These are phyloP conservation scores for Bombus affinis DNA, from an alignment of 1,140 invertebrate genomes.

Conservation along the genomic window DNA sequence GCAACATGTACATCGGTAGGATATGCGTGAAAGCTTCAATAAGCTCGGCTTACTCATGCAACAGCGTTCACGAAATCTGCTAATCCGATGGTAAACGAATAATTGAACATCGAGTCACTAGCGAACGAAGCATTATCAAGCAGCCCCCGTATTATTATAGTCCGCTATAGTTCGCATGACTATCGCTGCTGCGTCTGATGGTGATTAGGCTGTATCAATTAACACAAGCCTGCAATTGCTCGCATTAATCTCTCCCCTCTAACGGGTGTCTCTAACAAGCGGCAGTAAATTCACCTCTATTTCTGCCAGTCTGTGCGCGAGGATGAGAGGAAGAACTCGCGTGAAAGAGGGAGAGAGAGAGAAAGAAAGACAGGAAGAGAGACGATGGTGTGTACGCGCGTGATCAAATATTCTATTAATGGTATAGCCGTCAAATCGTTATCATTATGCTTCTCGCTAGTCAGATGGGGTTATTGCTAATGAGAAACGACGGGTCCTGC, in stretches of 20 bases:
- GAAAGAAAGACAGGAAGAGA: background rate
- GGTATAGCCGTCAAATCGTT: slow-evolving; percentile 65
- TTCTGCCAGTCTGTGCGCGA: slow-evolving; percentile 34
- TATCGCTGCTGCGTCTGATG: slow-evolving; percentile 64
- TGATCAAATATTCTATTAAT: slow-evolving; percentile 71
- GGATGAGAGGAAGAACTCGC: background rate
- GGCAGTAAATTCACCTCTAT: slow-evolving; percentile 67
- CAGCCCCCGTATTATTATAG: slow-evolving; percentile 64
- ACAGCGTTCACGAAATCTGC: slow-evolving; percentile 57
- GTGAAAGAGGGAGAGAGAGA: background rate
- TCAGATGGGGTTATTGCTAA: slow-evolving; percentile 58
- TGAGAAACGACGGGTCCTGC: slow-evolving; percentile 60
- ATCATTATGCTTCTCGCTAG: slow-evolving; percentile 60
- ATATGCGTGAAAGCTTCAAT: slow-evolving; percentile 49
- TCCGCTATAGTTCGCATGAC: slow-evolving; percentile 43
- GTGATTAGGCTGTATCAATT: slow-evolving; percentile 73
- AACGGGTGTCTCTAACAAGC: slow-evolving; percentile 68
- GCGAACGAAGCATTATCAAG: slow-evolving; percentile 58
- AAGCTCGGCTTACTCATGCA: slow-evolving; percentile 56
- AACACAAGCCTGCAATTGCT: slow-evolving; percentile 69
- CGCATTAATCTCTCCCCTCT: slow-evolving; percentile 68
- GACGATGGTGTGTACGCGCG: slow-evolving; percentile 23
- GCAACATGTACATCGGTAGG: slow-evolving; percentile 45
- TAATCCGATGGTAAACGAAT: slow-evolving; percentile 66
- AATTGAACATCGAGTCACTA: slow-evolving; percentile 64